phyloP scores from a whole-genome alignment of 2,888 invertebrate species.

The Parascotia fuliginaria region DNA sequence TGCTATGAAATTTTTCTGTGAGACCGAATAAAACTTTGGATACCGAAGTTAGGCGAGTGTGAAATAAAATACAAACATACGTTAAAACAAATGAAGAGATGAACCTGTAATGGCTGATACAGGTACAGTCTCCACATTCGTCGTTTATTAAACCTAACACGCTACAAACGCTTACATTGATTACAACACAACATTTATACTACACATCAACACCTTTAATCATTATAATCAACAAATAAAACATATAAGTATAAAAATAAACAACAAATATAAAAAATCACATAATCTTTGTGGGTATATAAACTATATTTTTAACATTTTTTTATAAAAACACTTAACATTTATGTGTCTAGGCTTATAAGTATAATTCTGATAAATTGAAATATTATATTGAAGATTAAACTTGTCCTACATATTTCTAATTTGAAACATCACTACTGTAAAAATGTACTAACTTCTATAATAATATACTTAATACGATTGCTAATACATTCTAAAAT shows the following conservation, averaged over 20 bases:
- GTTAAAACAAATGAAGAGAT: conserved; percentile 69
- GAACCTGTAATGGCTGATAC: conserved; percentile 80
- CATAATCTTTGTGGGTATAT: conserved; percentile 71
- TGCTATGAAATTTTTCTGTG: too few species aligned
- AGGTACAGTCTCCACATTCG: conserved; percentile 69
- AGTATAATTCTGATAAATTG: not conserved
- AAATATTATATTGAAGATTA: not conserved
- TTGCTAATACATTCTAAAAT: too few species aligned
- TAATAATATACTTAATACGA: too few species aligned
- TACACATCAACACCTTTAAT: conserved; percentile 35
- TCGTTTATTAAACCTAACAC: conserved; percentile 54
- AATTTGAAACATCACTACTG: conserved; percentile 2
- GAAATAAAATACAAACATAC: conserved; percentile 46
- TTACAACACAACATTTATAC: conserved; percentile 34
- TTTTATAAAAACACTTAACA: conserved; percentile 79
- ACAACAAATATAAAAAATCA: conserved; percentile 30
- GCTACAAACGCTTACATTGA: conserved; percentile 36
- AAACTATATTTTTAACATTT: conserved; percentile 66
- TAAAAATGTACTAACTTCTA: too few species aligned
- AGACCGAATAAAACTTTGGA: too few species aligned
- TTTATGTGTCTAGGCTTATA: conserved; percentile 42
- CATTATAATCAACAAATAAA: conserved; percentile 26
- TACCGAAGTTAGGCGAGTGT: too few species aligned
- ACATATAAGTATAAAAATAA: conserved; percentile 36
- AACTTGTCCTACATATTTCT: not conserved